phyloP scores from a whole-genome alignment of 2,888 invertebrate genomes.

The Hyles lineata region DNA sequence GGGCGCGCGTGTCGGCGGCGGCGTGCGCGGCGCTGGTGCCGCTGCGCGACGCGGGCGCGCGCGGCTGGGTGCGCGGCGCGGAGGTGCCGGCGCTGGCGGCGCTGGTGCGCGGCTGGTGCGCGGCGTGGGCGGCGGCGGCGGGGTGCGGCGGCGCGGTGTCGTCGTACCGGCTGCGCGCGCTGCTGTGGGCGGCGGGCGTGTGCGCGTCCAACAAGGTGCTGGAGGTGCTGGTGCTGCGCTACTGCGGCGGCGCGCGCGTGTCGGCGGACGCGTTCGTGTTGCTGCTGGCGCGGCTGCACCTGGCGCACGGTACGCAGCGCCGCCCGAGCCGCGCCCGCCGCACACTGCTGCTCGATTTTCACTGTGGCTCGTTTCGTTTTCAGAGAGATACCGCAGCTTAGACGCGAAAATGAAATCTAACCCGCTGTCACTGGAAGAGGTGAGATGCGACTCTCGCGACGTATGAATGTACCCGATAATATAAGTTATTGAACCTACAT shows the following conservation, averaged over 20 bases:
- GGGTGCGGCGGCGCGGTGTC: conserved; percentile 39
- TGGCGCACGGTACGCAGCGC: conserved; percentile 61
- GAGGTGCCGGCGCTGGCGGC: conserved; percentile 86
- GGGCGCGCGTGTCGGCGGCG: conserved; percentile 86
- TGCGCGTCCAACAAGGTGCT: conserved; percentile 89
- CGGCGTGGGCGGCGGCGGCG: conserved; percentile 49
- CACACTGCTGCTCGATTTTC: background rate
- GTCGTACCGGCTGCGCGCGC: conserved; percentile 85
- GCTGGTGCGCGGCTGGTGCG: conserved; percentile 76
- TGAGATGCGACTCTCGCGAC: conserved; percentile 54
- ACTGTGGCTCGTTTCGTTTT: conserved; percentile 51
- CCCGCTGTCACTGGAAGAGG: conserved; percentile 89
- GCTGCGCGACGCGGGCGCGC: conserved; percentile 87
- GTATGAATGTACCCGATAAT: too few relatives aligned
- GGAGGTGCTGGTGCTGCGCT: conserved; percentile 88
- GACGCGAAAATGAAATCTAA: conserved; percentile 89
- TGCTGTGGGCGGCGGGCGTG: conserved; percentile 87
- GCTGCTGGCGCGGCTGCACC: conserved; percentile 76
- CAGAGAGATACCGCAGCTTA: conserved; percentile 88
- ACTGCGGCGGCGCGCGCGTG: conserved; percentile 84
- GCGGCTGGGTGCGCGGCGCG: conserved; percentile 85
- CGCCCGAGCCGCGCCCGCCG: conserved; percentile 10
- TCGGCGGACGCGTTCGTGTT: conserved; percentile 87
- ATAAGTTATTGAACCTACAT: too few relatives aligned
- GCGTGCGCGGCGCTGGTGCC: conserved; percentile 88